A percentile compares a stretch with the other conserved stretches of the same genome.
Evolutionary conservation across 2,113 vertebrate genomes (phyloP).

Genomic region (Aramus guarauna): DNA sequence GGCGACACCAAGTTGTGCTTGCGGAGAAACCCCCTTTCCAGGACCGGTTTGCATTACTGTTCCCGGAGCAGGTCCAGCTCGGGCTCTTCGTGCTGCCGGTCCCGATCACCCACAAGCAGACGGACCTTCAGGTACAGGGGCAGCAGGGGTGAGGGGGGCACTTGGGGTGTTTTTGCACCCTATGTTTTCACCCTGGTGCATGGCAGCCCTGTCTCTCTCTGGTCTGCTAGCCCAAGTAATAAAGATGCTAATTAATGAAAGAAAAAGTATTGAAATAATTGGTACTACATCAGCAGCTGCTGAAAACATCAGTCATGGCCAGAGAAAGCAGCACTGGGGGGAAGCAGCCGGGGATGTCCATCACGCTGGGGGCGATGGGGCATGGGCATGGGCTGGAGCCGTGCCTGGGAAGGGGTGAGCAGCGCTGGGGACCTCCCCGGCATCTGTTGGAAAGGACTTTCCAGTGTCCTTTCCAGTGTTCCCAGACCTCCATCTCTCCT

Average conservation of each 20-base stretch:
- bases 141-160: neutral
- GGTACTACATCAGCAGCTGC: neutral
- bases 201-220: neutral
- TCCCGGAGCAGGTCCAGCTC: slow-evolving; percentile 74
- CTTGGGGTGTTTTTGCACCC: neutral
- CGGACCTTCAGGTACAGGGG: slow-evolving; percentile 81
- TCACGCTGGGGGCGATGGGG: neutral
- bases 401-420: neutral
- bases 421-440: neutral
- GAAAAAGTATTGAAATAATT: neutral
- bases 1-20: slow-evolving; percentile 67
- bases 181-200: fast-evolving
- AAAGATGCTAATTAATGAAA: neutral
- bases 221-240: neutral
- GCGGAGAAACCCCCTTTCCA: slow-evolving; percentile 70
- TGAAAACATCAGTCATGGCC: neutral
- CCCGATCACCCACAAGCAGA: slow-evolving; percentile 82
- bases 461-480: neutral
- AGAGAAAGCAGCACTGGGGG: neutral
- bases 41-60: slow-evolving; percentile 64
- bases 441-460: neutral
- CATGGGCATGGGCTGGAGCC: neutral
- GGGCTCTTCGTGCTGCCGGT: slow-evolving; percentile 76
- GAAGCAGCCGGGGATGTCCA: neutral
- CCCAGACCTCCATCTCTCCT: neutral